These are phyloP conservation scores for Gouania willdenowi DNA, from an alignment of 2,797 vertebrate species.

Conservation along the genomic window DNA sequence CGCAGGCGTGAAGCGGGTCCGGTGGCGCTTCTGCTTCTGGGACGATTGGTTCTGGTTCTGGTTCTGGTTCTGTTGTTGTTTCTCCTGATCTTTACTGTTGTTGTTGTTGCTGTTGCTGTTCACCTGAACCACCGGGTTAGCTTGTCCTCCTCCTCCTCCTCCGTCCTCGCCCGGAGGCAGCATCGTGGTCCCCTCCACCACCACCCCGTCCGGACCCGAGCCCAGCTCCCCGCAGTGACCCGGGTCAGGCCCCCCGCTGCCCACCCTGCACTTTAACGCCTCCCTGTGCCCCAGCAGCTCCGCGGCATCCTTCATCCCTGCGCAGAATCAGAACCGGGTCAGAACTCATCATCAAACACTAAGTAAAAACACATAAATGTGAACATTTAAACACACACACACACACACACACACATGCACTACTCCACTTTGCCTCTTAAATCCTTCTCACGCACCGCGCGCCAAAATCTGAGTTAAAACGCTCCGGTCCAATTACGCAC, in stretches of 20 bases:
- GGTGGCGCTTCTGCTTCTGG: slow-evolving; percentile 94
- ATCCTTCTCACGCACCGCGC: slow-evolving; percentile 64
- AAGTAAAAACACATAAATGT: slow-evolving; percentile 11
- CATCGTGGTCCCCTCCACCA: slow-evolving; percentile 86
- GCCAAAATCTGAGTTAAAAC: slow-evolving; percentile 76
- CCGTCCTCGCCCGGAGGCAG: slow-evolving; percentile 91
- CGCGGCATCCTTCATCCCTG: slow-evolving; percentile 95
- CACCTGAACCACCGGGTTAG: slow-evolving; percentile 85
- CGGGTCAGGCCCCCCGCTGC: slow-evolving; percentile 78
- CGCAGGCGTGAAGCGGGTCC: slow-evolving; percentile 95
- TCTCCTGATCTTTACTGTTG: slow-evolving; percentile 74
- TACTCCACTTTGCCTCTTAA: slow-evolving; percentile 62
- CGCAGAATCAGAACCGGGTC: slow-evolving; percentile 38
- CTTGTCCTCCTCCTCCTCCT: slow-evolving; percentile 83
- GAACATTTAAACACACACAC: slow-evolving; percentile 6
- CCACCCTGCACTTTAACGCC: slow-evolving; percentile 90
- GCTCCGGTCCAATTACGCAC: slow-evolving; percentile 93
- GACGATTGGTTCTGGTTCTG: slow-evolving; percentile 72
- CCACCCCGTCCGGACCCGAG: slow-evolving; percentile 85
- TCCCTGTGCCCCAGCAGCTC: slow-evolving; percentile 95
- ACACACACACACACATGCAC: slow-evolving; percentile 42
- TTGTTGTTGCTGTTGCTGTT: slow-evolving; percentile 84
- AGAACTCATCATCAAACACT: slow-evolving; percentile 16
- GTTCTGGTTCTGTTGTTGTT: slow-evolving; percentile 68
- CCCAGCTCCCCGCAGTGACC: slow-evolving; percentile 88